phyloP scores from a whole-genome alignment of 2,113 vertebrate genomes.

The Onychostruthus taczanowskii region DNA sequence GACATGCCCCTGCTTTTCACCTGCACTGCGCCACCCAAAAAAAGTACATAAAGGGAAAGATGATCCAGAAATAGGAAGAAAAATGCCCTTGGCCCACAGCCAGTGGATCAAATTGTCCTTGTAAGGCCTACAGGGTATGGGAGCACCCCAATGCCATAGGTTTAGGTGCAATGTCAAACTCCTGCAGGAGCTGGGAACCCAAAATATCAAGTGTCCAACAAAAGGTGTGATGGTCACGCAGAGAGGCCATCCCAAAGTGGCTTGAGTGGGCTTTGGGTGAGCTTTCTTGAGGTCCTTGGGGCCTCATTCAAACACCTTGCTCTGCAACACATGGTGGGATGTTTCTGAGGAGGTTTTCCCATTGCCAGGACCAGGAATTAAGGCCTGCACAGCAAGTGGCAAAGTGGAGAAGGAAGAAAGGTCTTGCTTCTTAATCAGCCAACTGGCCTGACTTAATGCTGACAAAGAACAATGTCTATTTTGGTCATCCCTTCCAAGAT shows the following conservation, averaged over 20 bases:
- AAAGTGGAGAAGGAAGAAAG: not conserved
- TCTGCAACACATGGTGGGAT: not conserved
- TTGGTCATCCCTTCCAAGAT: slow-evolving; percentile 20
- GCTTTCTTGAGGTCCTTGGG: not conserved
- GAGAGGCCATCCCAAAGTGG: not conserved
- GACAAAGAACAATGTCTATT: not conserved
- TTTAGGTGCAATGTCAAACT: not conserved
- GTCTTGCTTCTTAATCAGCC: not conserved
- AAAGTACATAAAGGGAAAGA: not conserved
- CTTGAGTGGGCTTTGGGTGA: not conserved
- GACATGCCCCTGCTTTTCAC: not conserved
- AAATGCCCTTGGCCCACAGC: not conserved
- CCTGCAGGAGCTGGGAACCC: not conserved
- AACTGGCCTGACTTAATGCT: not conserved
- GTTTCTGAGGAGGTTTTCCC: not conserved
- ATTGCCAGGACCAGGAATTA: not conserved
- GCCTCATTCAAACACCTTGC: not conserved
- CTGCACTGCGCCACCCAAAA: not conserved
- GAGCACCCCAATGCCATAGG: rapidly evolving
- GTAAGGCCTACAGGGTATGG: not conserved
- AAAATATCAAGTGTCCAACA: rapidly evolving
- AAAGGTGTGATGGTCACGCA: not conserved
- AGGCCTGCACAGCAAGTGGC: not conserved
- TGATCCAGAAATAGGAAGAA: not conserved
- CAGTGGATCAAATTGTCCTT: not conserved